These are phyloP conservation scores for Tiliacea citrago DNA, from an alignment of 2,888 invertebrate species.

Conservation along the genomic window DNA sequence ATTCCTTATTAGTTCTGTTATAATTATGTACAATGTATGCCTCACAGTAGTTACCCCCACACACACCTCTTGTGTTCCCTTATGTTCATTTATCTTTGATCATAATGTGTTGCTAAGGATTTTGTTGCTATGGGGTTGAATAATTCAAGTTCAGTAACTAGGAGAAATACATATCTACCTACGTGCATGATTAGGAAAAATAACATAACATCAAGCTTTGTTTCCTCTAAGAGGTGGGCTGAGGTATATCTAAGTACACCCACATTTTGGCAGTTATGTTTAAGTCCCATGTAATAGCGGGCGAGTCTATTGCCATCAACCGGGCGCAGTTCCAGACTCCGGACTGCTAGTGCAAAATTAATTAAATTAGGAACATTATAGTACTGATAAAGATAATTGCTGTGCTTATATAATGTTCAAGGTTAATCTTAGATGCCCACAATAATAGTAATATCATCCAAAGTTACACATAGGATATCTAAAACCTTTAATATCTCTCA, in stretches of 20 bases:
- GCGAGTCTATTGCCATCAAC: too few relatives aligned
- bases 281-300: too few relatives aligned
- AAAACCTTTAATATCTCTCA: neutral
- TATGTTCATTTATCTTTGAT: slow-evolving; percentile 24
- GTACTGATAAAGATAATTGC: neutral
- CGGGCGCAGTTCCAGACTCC: too few relatives aligned
- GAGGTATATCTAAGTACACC: too few relatives aligned
- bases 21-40: slow-evolving; percentile 16
- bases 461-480: neutral
- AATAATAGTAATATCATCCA: neutral
- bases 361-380: too few relatives aligned
- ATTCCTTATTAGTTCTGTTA: slow-evolving; percentile 18
- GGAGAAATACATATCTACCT: neutral
- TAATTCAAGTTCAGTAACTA: neutral
- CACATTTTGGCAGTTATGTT: too few relatives aligned
- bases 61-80: neutral
- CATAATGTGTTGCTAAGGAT: slow-evolving; percentile 1
- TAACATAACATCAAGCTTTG: too few relatives aligned
- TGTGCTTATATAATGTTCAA: neutral
- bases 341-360: too few relatives aligned
- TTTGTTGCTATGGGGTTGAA: slow-evolving; percentile 3
- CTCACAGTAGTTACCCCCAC: slow-evolving; percentile 9
- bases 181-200: neutral
- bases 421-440: neutral
- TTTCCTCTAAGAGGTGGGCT: too few relatives aligned